Evolutionary conservation across 2,113 vertebrate species (phyloP).

Genomic region (Vulpes vulpes): DNA sequence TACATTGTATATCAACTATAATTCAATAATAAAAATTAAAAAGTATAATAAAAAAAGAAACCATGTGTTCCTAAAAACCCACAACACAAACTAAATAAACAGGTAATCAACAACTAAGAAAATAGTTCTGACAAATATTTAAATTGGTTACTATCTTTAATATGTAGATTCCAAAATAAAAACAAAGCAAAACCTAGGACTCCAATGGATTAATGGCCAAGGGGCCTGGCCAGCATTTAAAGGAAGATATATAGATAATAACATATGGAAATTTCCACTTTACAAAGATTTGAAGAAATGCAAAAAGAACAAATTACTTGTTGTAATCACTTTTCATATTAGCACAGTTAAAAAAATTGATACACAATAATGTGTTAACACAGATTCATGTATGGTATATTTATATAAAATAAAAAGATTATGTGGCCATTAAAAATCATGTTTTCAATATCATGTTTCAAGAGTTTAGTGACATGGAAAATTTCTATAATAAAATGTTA

Average conservation of each 20-base stretch:
- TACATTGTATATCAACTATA: neutral
- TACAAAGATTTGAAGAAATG: constrained; percentile 7
- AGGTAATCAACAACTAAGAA: neutral
- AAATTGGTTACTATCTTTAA: neutral
- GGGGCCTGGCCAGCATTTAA: neutral
- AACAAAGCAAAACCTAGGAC: neutral
- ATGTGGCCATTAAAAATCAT: constrained; percentile 33
- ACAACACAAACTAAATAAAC: neutral
- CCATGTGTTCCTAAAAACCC: neutral
- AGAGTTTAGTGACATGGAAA: constrained; percentile 44
- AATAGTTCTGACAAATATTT: constrained; percentile 42
- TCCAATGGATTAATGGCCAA: neutral
- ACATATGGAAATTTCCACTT: neutral
- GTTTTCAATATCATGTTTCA: constrained; percentile 46
- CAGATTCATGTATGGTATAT: constrained; percentile 15
- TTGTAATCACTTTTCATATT: constrained; percentile 14
- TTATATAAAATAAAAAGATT: constrained; percentile 40
- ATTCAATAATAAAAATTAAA: neutral
- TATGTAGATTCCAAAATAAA: neutral
- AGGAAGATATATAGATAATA: constrained; percentile 12
- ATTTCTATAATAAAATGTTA: constrained; percentile 44
- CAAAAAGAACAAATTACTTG: constrained; percentile 7
- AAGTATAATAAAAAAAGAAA: neutral
- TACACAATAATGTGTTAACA: neutral
- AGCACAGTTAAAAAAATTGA: constrained; percentile 2